Evolutionary conservation across 1,140 invertebrate genomes (phyloP), one percentile per base, ranked within the genome.

Genomic region (Leptinotarsa defecta): DNA sequence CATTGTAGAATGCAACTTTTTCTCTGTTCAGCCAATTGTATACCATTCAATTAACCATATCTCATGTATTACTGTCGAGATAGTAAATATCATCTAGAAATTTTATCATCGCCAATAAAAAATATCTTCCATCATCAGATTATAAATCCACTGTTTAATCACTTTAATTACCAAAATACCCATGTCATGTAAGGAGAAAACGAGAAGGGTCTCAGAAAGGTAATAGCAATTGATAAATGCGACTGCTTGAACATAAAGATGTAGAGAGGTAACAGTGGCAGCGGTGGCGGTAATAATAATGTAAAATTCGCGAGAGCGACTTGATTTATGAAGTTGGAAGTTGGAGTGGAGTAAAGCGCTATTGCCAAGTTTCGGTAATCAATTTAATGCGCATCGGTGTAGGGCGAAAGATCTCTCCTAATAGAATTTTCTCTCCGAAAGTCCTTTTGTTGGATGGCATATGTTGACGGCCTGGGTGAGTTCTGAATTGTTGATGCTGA

Each of bases 251-350:
- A 65, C 62, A 74, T 74, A 57, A 74, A 74, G 72, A 74, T 74
- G 48, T 74, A 67, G 43, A 65, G 43, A 52, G 72, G 63, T 67
- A 74, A 68, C 72, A 68, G 48, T 74, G 64, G 72, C 72, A 68
- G 48, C 64, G 63, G 72, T 43, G 63, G 64, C 62, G 63, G 64
- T 68, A 68, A 74, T 74, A 74, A 67, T 67, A 74, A 65, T 74
- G 62, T 74, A 74, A 74, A 74, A 74, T 74, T 74, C 63, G 72
- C 24, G 48, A 48, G 72, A 68, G 19, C 48, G 48, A 49, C 72
- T 49, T 77, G 76, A 74, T 77, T 74, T 77, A 74, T 75, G 73
- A 49, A 74, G 72, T 74, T 64, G 52, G 27, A 71, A 68, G 19
- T 68, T 68, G 65, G 24, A 68, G 27, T 43, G 19, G 27, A 19